Evolutionary conservation across 1,140 invertebrate genomes (phyloP).

Genomic region (Zaprionus capensis): DNA sequence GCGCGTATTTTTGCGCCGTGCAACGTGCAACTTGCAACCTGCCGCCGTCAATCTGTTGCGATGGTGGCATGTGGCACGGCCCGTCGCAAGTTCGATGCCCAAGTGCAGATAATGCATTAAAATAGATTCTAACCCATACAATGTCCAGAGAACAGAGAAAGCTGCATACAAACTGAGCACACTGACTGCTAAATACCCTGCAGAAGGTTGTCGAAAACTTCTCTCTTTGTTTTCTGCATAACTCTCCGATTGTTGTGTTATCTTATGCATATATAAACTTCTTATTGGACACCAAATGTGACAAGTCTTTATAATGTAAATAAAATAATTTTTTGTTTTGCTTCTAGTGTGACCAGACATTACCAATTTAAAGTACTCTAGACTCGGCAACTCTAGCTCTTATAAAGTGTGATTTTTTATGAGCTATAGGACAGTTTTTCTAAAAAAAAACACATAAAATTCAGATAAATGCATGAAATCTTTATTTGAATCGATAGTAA

Average conservation of each 20-base stretch:
- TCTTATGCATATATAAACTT: background rate
- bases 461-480: too few species aligned
- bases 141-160: slow-evolving; percentile 64
- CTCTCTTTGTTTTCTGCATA: background rate
- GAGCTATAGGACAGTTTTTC: too few species aligned
- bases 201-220: background rate
- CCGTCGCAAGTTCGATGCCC: slow-evolving; percentile 68
- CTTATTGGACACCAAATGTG: background rate
- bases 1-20: slow-evolving; percentile 13
- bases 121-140: slow-evolving; percentile 59
- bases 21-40: slow-evolving; percentile 49
- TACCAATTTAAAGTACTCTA: too few species aligned
- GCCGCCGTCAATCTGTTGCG: slow-evolving; percentile 45
- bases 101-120: slow-evolving; percentile 79
- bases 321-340: too few species aligned
- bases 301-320: background rate
- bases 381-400: too few species aligned
- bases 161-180: background rate
- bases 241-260: background rate
- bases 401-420: too few species aligned
- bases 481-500: too few species aligned
- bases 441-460: too few species aligned
- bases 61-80: slow-evolving; percentile 34
- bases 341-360: too few species aligned
- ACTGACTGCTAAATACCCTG: background rate